Evolutionary conservation across 2,797 vertebrate species (phyloP).

Genomic region (Tachyglossus aculeatus): DNA sequence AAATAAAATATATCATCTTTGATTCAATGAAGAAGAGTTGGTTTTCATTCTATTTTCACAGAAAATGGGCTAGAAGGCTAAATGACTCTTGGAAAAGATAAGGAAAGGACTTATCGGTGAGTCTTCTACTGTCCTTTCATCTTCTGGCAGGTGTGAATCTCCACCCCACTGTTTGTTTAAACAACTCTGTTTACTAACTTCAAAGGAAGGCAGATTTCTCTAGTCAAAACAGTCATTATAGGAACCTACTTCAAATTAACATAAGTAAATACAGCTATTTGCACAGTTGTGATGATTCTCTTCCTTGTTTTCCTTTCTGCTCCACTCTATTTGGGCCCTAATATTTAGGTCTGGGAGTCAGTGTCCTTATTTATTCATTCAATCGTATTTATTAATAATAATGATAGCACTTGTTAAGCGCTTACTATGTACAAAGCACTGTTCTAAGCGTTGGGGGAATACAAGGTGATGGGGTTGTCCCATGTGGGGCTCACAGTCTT

Average conservation of each 20-base stretch:
- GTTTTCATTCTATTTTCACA: not conserved
- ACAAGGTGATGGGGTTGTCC: too few relatives aligned
- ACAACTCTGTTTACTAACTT: constrained; percentile 21
- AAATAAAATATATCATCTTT: not conserved
- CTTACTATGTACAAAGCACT: too few relatives aligned
- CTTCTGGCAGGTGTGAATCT: not conserved
- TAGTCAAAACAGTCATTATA: not conserved
- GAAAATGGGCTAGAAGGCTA: constrained; percentile 1
- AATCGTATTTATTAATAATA: too few relatives aligned
- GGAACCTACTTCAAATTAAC: constrained; percentile 31
- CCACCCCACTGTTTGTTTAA: not conserved
- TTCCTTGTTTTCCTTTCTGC: not conserved
- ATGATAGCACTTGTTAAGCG: too few relatives aligned
- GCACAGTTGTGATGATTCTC: not conserved
- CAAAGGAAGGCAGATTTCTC: constrained; percentile 29
- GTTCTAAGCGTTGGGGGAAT: too few relatives aligned
- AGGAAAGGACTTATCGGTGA: not conserved
- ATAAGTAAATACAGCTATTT: constrained; percentile 27
- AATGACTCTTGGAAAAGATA: not conserved
- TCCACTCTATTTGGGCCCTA: not conserved
- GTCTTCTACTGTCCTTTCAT: not conserved
- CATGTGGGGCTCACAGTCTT: too few relatives aligned
- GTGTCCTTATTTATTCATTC: too few relatives aligned
- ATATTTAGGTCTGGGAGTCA: too few relatives aligned
- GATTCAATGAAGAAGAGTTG: not conserved